phyloP scores from a whole-genome alignment of 2,888 invertebrate genomes.

The Piscicola geometra region DNA sequence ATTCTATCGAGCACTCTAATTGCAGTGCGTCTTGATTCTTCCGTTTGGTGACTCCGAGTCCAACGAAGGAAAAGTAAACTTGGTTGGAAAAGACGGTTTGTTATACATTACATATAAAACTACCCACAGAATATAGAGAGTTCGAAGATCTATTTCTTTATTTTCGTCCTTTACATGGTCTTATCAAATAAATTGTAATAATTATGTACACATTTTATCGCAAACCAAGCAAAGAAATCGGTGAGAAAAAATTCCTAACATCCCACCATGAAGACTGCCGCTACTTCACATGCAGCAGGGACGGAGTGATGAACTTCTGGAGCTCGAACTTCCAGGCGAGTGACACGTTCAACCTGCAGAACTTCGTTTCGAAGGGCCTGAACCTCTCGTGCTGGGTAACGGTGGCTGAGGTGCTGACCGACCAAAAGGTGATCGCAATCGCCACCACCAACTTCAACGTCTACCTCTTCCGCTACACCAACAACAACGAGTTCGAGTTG shows the following conservation, averaged over 20 bases:
- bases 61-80: not conserved
- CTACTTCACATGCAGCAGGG: constrained; percentile 71
- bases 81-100: not conserved
- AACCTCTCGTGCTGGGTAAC: constrained; percentile 66
- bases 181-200: not conserved
- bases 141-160: too few relatives aligned
- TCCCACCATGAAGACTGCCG: constrained; percentile 59
- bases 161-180: not conserved
- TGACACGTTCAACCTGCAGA: constrained; percentile 61
- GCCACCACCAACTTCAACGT: constrained; percentile 70
- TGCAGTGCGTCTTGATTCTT: constrained; percentile 3
- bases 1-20: too few relatives aligned
- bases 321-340: constrained; percentile 65
- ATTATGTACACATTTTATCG: too few relatives aligned
- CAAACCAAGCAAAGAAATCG: too few relatives aligned
- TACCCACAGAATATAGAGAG: too few relatives aligned
- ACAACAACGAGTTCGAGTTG: constrained; percentile 28
- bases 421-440: constrained; percentile 72
- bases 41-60: not conserved
- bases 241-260: too few relatives aligned
- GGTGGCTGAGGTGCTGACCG: constrained; percentile 70
- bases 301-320: constrained; percentile 76
- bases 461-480: constrained; percentile 66
- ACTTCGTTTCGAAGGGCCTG: constrained; percentile 69
- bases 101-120: too few relatives aligned